Evolutionary conservation across 1,140 invertebrate genomes (phyloP).

Genomic region (Tribolium castaneum): DNA sequence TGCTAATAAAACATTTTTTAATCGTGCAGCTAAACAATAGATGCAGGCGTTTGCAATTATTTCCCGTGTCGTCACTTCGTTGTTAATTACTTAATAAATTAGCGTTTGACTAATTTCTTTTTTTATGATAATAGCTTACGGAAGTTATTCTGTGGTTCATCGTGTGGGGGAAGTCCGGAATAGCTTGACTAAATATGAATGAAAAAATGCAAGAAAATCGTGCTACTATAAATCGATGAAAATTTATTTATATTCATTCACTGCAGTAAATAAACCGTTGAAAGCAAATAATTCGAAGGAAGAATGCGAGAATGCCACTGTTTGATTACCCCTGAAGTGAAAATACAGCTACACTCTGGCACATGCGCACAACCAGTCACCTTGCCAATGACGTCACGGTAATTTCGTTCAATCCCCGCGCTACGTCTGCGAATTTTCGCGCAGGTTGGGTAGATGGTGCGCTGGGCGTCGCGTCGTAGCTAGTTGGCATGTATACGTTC

Average conservation of each 20-base stretch:
- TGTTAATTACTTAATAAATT: not conserved
- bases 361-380: slow-evolving; percentile 57
- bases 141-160: not conserved
- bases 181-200: not conserved
- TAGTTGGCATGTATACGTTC: slow-evolving; percentile 55
- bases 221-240: not conserved
- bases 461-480: slow-evolving; percentile 38
- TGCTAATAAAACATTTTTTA: not conserved
- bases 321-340: slow-evolving; percentile 45
- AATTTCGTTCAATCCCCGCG: slow-evolving; percentile 34
- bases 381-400: slow-evolving; percentile 61
- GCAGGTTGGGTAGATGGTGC: not conserved
- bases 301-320: slow-evolving; percentile 24
- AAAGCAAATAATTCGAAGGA: slow-evolving; percentile 4
- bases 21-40: not conserved
- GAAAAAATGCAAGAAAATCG: not conserved
- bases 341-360: slow-evolving; percentile 47
- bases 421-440: slow-evolving; percentile 29
- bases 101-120: not conserved
- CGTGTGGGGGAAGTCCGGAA: not conserved
- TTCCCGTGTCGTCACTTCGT: not conserved
- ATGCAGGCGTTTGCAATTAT: not conserved
- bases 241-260: slow-evolving; percentile 22
- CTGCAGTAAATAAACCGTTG: slow-evolving; percentile 20
- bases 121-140: not conserved